Percentiles rank a stretch among this genome's conserved stretches.
These are phyloP conservation scores for Penaeus indicus DNA, from an alignment of 1,140 invertebrate genomes.

Conservation along the genomic window DNA sequence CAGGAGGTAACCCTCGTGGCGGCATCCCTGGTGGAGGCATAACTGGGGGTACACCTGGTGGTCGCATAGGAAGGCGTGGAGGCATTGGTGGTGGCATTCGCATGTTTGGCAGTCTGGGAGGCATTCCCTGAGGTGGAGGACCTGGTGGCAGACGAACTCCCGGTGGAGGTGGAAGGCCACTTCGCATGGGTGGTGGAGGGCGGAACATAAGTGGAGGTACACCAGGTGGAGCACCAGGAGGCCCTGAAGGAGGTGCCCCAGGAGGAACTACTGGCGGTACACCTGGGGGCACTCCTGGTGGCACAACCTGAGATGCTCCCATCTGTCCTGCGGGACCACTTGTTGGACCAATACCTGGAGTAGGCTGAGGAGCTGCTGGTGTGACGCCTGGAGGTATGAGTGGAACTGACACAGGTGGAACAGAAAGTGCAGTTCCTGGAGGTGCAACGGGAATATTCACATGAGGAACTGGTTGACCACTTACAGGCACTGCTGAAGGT, in stretches of 20 bases:
- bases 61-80: slow-evolving; percentile 74
- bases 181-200: slow-evolving; percentile 67
- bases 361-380: slow-evolving; percentile 22
- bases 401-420: slow-evolving; percentile 68
- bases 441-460: slow-evolving; percentile 68
- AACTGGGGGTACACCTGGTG: slow-evolving; percentile 69
- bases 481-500: slow-evolving; percentile 1
- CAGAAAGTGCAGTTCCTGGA: slow-evolving; percentile 65
- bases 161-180: slow-evolving; percentile 68
- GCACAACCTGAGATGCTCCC: slow-evolving; percentile 73
- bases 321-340: slow-evolving; percentile 68
- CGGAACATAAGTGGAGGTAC: slow-evolving; percentile 72
- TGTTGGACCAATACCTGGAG: slow-evolving; percentile 32
- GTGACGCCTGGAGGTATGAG: slow-evolving; percentile 68
- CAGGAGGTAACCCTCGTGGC: slow-evolving; percentile 65
- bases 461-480: slow-evolving; percentile 63
- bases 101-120: slow-evolving; percentile 69
- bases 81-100: slow-evolving; percentile 73
- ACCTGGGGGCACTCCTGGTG: slow-evolving; percentile 70
- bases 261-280: slow-evolving; percentile 67
- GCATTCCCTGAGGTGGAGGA: slow-evolving; percentile 76
- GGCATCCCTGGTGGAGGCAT: slow-evolving; percentile 71
- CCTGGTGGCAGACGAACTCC: slow-evolving; percentile 74
- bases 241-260: slow-evolving; percentile 67
- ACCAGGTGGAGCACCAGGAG: slow-evolving; percentile 73